Evolutionary conservation across 2,113 vertebrate species (phyloP).

Genomic region (Blennius ocellaris): DNA sequence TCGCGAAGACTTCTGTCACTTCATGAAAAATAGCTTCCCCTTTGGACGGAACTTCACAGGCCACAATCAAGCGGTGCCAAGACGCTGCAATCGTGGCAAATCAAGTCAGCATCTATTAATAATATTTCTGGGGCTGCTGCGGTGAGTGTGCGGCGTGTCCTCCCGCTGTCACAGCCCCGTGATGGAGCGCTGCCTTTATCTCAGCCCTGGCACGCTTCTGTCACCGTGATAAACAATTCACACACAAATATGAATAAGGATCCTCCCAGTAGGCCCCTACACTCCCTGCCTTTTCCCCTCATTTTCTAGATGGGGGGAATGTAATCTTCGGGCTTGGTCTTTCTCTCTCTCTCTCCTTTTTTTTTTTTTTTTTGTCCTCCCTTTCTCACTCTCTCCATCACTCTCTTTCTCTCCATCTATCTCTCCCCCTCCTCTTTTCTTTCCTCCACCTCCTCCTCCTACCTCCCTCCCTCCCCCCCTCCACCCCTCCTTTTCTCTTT

Average conservation of each 20-base stretch:
- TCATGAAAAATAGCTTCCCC: constrained; percentile 99
- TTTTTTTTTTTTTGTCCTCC: constrained; percentile 9
- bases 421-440: constrained; percentile 39
- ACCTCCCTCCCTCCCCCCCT: no score
- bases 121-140: constrained; percentile 99
- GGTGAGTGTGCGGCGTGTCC: constrained; percentile 92
- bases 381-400: constrained; percentile 56
- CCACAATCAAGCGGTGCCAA: constrained; percentile 93
- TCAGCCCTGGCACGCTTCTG: constrained; percentile 98
- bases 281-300: constrained; percentile 74
- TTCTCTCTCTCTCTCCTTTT: constrained; percentile 68
- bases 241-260: constrained; percentile 99
- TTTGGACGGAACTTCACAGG: constrained; percentile 99
- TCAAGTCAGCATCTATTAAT: constrained; percentile 99
- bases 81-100: constrained; percentile 95
- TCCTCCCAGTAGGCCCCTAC: constrained; percentile 98
- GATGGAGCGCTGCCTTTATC: constrained; percentile 99
- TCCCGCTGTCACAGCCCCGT: constrained; percentile 97
- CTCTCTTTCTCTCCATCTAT: constrained; percentile 73
- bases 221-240: constrained; percentile 99
- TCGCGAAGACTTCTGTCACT: constrained; percentile 94
- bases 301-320: constrained; percentile 81
- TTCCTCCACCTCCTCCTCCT: constrained; percentile 40
- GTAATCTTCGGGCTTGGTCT: constrained; percentile 79
- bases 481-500: constrained; percentile 72